phyloP scores from a whole-genome alignment of 2,797 vertebrate genomes.

The Epinephelus awoara region DNA sequence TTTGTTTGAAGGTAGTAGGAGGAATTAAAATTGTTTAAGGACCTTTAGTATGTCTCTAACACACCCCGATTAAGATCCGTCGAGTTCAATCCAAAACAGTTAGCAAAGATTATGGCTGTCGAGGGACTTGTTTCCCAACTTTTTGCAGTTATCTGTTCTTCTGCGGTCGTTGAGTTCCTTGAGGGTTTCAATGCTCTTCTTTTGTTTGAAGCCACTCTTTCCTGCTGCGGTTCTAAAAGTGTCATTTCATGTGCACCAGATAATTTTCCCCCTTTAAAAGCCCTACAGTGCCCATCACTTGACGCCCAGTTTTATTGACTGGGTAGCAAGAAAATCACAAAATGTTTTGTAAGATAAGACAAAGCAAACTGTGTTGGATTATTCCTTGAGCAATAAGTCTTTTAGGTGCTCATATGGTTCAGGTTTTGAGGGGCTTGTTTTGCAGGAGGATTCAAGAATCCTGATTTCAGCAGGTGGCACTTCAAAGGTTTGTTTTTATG shows the following conservation, averaged over 20 bases:
- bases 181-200: not conserved
- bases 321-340: not conserved
- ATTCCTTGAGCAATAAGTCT: not conserved
- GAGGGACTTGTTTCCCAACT: not conserved
- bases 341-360: not conserved
- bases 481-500: conserved; percentile 31
- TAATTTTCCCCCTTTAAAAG: not conserved
- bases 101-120: not conserved
- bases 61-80: not conserved
- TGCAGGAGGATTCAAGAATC: not conserved
- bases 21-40: conserved; percentile 11
- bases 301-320: not conserved
- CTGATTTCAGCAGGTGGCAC: conserved; percentile 37
- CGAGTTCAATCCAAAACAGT: conserved; percentile 12
- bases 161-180: not conserved
- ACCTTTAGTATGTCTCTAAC: not conserved
- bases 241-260: not conserved
- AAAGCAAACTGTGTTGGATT: not conserved
- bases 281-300: not conserved
- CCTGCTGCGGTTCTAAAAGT: not conserved
- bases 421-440: not conserved
- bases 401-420: not conserved
- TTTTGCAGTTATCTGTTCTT: conserved; percentile 5
- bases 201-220: not conserved
- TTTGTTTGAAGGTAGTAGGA: conserved; percentile 11